phyloP scores from a whole-genome alignment of 2,888 invertebrate genomes.

The Melanostoma scalare region DNA sequence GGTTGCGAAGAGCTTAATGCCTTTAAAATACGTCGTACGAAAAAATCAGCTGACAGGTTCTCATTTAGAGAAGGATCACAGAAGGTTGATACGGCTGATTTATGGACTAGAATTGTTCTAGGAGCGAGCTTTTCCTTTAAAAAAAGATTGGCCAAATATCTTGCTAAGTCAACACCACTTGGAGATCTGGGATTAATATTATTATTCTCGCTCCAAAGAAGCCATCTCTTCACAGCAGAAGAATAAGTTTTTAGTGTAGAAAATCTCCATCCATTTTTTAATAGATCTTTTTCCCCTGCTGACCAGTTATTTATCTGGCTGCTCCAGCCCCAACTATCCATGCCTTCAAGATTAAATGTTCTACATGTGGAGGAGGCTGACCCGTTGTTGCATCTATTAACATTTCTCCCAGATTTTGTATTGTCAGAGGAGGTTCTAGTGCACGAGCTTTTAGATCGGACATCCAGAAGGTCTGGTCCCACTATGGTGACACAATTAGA shows the following conservation, averaged over 20 bases:
- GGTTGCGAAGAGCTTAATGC: constrained; percentile 11
- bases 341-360: constrained; percentile 35
- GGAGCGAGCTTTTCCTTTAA: constrained; percentile 13
- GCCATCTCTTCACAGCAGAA: constrained; percentile 33
- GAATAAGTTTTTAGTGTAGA: constrained; percentile 36
- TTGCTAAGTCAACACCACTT: constrained; percentile 10
- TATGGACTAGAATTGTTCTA: constrained; percentile 43
- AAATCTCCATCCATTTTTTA: constrained; percentile 26
- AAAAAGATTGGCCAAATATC: no score
- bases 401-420: constrained; percentile 1
- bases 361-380: constrained; percentile 7
- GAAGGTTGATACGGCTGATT: constrained; percentile 41
- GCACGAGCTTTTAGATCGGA: constrained; percentile 19
- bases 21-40: background rate
- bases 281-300: constrained; percentile 12
- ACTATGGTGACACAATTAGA: constrained; percentile 25
- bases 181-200: constrained; percentile 2
- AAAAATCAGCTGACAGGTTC: background rate
- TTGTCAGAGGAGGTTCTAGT: constrained; percentile 20
- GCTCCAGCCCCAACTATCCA: constrained; percentile 35
- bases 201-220: constrained; percentile 17
- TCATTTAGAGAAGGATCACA: constrained; percentile 9
- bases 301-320: constrained; percentile 27
- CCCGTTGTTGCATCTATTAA: constrained; percentile 22
- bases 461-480: constrained; percentile 40